phyloP scores from a whole-genome alignment of 2,888 invertebrate genomes.

The Dusona sp. region DNA sequence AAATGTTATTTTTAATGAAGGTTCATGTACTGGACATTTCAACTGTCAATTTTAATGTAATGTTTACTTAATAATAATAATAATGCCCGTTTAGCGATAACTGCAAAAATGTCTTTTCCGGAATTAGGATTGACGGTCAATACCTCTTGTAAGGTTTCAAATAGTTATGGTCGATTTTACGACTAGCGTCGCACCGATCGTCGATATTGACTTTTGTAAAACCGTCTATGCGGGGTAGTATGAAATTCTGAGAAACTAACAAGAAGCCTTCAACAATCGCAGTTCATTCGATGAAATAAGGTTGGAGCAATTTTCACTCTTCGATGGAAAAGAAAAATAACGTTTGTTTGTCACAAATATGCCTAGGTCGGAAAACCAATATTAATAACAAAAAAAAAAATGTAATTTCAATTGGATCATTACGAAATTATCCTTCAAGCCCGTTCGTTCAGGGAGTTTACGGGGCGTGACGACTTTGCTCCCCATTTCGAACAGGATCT shows the following conservation, averaged over 20 bases:
- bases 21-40: background rate
- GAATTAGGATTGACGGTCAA: background rate
- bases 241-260: conserved; percentile 64
- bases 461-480: conserved; percentile 65
- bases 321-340: background rate
- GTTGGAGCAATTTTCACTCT: background rate
- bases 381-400: background rate
- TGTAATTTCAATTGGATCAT: background rate
- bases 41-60: background rate
- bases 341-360: background rate
- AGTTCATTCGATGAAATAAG: background rate
- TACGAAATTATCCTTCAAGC: background rate
- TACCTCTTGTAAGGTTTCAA: background rate
- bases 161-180: conserved; percentile 1
- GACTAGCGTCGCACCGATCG: conserved; percentile 3
- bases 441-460: background rate
- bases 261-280: background rate
- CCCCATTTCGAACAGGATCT: conserved; percentile 63
- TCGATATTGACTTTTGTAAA: conserved; percentile 71
- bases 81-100: background rate
- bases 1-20: background rate
- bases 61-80: background rate
- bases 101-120: background rate
- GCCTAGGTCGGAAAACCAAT: background rate
- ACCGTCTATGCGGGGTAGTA: conserved; percentile 73